Base-by-base conservation (phyloP, 2,888 invertebrate genomes). In the Sesia apiformis region DNA sequence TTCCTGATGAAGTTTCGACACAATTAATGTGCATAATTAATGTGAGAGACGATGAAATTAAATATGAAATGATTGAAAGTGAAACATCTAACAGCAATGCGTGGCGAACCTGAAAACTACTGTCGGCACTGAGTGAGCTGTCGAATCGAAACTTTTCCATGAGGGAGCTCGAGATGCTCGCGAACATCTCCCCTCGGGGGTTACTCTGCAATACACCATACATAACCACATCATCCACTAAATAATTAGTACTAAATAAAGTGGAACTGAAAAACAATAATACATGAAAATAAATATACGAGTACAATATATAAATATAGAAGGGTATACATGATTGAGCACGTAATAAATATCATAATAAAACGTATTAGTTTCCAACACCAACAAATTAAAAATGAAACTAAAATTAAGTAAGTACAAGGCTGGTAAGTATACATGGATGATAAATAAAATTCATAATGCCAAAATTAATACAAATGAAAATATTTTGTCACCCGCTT, bases 121-220 rank as follows among this genome's bases (percentile, higher is more conserved):
- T 94, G 89, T 92, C 93, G 81, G 92, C 92, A 89, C 93, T 94
- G 80, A 93, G 86, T 70, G 94, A 93, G 81, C 93, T 93, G 85
- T 94, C 94, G 86, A 94, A 92, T 74, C 93, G 93, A 90, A 94
- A 93, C 83, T 93, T 94, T 81, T 93, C 94, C 93, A 95, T 93
- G 84, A 95, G 90, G 60, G 95, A 95, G 67, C 94, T 94, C 67
- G 95, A 93, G 70, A 95, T 93, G 87, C 94, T 95, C 68, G 95
- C 95, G 81, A 93, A 94, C 91, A 94, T 94, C 91, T 95, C 95
- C 71, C 95, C 95, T 73, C 93, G 92, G 70, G 93, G 91, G 78
- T 94, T 93, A 84, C 91, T 92, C 94, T 94, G 91, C 76, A 91
- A 90, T 78, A 81, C 78, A 87, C 75, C 40, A 42, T 59, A 67